Conservation (phyloP, 1,140 invertebrate species). For the Eueides isabella region DNA sequence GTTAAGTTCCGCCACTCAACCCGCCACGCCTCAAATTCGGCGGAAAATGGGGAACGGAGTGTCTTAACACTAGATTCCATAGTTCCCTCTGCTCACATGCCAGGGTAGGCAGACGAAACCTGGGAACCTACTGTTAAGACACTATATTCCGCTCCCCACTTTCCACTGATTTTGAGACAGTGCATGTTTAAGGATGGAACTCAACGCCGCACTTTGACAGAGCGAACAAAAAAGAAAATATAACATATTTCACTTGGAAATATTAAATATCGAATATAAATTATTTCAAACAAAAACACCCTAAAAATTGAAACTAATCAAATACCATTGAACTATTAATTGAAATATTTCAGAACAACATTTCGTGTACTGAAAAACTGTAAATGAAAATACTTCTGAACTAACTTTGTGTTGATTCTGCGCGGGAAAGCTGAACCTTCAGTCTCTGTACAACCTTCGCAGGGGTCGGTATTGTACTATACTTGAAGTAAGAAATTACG, state of each 20-base stretch:
- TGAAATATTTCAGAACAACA: neutral
- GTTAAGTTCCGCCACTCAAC: too few relatives aligned
- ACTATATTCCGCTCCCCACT: neutral
- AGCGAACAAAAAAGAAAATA: too few relatives aligned
- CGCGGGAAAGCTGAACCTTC: conserved; percentile 19
- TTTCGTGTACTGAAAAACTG: neutral
- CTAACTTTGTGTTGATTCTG: conserved; percentile 28
- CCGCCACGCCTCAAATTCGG: too few relatives aligned
- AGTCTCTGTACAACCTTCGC: conserved; percentile 16
- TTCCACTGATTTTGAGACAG: too few relatives aligned
- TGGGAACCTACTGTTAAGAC: neutral
- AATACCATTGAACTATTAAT: neutral
- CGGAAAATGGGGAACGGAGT: too few relatives aligned
- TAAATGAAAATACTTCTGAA: conserved; percentile 25
- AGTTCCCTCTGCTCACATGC: too few relatives aligned
- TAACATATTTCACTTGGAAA: too few relatives aligned
- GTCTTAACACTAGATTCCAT: too few relatives aligned
- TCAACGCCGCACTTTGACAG: too few relatives aligned
- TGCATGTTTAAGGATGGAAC: too few relatives aligned
- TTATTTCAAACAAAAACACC: neutral
- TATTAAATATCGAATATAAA: too few relatives aligned
- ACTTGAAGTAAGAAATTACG: neutral
- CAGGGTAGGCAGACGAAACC: too few relatives aligned
- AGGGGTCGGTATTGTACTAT: neutral
- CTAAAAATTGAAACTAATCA: neutral